A percentile compares a stretch with the other conserved stretches of the same genome.
Conservation (phyloP, 2,113 vertebrate genomes). For the Ondatra zibethicus region DNA sequence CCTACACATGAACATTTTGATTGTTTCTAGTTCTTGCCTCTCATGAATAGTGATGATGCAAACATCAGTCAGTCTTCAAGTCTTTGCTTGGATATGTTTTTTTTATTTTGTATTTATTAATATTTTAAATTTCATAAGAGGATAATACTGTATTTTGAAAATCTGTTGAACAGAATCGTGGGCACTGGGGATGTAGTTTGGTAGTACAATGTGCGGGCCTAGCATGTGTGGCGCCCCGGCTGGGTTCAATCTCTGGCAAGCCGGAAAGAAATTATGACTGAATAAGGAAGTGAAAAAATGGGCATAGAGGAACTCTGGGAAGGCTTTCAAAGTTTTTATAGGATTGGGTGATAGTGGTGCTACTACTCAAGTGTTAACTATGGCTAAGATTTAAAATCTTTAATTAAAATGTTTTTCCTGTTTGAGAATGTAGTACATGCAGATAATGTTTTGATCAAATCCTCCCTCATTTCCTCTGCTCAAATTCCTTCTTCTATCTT, state of each 20-base stretch:
- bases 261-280: background rate
- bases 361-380: background rate
- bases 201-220: background rate
- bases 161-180: background rate
- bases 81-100: background rate
- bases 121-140: conserved; percentile 18
- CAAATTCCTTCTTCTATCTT: background rate
- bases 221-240: background rate
- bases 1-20: background rate
- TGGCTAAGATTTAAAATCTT: conserved; percentile 10
- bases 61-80: background rate
- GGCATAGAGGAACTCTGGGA: background rate
- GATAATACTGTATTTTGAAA: background rate
- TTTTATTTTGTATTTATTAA: conserved; percentile 7
- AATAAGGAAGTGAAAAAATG: conserved; percentile 17
- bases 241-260: background rate
- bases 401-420: background rate
- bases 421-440: background rate
- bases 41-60: background rate
- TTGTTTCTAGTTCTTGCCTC: conserved; percentile 44
- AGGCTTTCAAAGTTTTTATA: conserved; percentile 1
- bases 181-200: background rate
- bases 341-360: background rate
- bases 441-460: background rate
- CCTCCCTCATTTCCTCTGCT: background rate